Conservation (phyloP, 2,797 vertebrate species). For the Jordanella pulchra region DNA sequence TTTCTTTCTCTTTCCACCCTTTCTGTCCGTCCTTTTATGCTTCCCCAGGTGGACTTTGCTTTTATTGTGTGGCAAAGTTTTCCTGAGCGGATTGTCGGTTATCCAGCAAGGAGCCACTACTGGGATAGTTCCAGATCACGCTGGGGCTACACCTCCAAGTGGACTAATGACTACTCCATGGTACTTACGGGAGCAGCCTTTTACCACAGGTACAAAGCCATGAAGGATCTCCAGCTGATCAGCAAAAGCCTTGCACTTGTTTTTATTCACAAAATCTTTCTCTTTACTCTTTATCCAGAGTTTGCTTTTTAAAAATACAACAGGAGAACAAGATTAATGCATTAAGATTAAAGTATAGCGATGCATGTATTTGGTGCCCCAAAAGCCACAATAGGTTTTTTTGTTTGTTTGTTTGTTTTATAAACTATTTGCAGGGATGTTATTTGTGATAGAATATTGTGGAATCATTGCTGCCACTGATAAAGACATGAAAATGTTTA, state of each 20-base stretch:
- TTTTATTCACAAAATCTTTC: not conserved
- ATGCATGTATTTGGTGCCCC: not conserved
- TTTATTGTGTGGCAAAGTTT: slow-evolving; percentile 91
- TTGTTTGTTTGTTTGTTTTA: no score
- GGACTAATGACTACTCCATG: slow-evolving; percentile 86
- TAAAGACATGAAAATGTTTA: no score
- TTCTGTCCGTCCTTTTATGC: slow-evolving; percentile 1
- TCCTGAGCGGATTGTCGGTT: slow-evolving; percentile 90
- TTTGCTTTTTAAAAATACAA: not conserved
- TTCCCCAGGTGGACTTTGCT: slow-evolving; percentile 89
- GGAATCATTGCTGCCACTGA: no score
- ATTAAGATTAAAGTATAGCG: not conserved
- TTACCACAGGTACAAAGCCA: slow-evolving; percentile 77
- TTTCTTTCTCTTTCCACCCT: not conserved
- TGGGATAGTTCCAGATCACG: slow-evolving; percentile 82
- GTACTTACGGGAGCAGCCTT: slow-evolving; percentile 84
- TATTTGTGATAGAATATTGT: not conserved
- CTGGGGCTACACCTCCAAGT: slow-evolving; percentile 90
- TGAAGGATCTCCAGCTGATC: not conserved
- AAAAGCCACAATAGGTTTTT: not conserved
- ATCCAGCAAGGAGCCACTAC: slow-evolving; percentile 87
- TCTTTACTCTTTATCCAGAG: not conserved
- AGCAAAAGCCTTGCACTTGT: not conserved
- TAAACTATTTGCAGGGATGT: not conserved
- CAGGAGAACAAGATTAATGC: not conserved